Base-by-base conservation (phyloP, 2,113 vertebrate species). In the Eudorcas thomsonii region DNA sequence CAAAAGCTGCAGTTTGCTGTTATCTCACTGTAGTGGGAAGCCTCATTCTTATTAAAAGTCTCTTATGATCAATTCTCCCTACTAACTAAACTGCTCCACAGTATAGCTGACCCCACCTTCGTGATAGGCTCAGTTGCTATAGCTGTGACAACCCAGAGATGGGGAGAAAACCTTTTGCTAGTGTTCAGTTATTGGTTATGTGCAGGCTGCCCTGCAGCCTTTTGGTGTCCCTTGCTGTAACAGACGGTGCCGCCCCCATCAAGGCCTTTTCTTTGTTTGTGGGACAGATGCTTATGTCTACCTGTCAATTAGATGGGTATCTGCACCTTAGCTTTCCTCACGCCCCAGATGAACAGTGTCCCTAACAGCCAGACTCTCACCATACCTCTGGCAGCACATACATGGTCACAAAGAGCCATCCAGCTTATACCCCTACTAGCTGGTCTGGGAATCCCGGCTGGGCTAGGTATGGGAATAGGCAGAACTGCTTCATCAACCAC, bases 201-300 rank as follows among this genome's bases (percentile, higher is more conserved):
- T 71, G n/a, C 33, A 36, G 33, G 64, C 64, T 67, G 64, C 64
- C 36, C 36, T 21, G 17, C 64, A 67, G 33, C 33, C 33, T 36
- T 67, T 19, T 19, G 17, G 33, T 67, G 64, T 36, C n/a, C n/a
- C 64, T 71, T 36, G n/a, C 17, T 71, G n/a, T 21, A 71, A 71
- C 9, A 71, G 64, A 71, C 0, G 9, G n/a, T 71, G n/a, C n/a
- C 0, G 0, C 64, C 64, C 64, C 64, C 64, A 36, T 71, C 64
- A 71, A 2, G 64, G 17, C 64, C n/a, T 71, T 21, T 36, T 67
- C 33, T 67, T 21, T 36, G n/a, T 67, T 19, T 67, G 64, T 67
- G 33, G 33, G 64, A 36, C 16, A 36, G 64, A 67, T 36, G 4
- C 64, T 67, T 67, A 36, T 71, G 64, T 71, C 8, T 36, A 71